These are phyloP conservation scores for Drosophila antonietae DNA, from an alignment of 2,888 invertebrate genomes.

Conservation along the genomic window DNA sequence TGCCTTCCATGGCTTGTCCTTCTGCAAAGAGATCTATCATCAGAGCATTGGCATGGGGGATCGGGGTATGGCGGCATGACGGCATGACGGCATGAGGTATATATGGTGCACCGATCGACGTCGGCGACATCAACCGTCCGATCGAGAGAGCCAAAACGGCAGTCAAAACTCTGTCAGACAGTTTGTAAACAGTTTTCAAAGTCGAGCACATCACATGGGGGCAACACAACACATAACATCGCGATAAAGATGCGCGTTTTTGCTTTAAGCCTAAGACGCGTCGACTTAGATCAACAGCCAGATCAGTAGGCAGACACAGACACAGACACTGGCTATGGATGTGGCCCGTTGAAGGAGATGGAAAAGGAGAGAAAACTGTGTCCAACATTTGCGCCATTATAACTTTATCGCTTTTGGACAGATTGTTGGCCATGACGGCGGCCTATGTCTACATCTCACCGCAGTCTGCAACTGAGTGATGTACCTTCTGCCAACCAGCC, in stretches of 20 bases:
- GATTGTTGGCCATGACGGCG: slow-evolving; percentile 72
- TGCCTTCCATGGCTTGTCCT: slow-evolving; percentile 33
- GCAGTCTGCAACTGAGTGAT: slow-evolving; percentile 59
- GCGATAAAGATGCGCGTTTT: slow-evolving; percentile 56
- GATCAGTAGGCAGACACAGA: slow-evolving; percentile 26
- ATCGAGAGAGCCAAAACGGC: slow-evolving; percentile 52
- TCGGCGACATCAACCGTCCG: slow-evolving; percentile 71
- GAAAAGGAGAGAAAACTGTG: slow-evolving; percentile 39
- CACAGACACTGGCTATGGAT: slow-evolving; percentile 3
- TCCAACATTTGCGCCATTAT: slow-evolving; percentile 80
- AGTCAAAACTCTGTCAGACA: slow-evolving; percentile 80
- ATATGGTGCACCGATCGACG: slow-evolving; percentile 14
- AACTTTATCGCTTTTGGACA: slow-evolving; percentile 81
- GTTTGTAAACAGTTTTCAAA: slow-evolving; percentile 80
- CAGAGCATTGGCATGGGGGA: slow-evolving; percentile 25
- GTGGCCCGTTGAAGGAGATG: background rate
- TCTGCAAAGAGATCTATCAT: slow-evolving; percentile 37
- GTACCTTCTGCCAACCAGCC: slow-evolving; percentile 59
- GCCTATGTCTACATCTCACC: slow-evolving; percentile 36
- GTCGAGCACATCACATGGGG: slow-evolving; percentile 54
- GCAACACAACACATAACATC: slow-evolving; percentile 38
- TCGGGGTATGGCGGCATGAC: slow-evolving; percentile 1
- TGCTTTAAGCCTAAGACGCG: slow-evolving; percentile 47
- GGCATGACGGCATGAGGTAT: slow-evolving; percentile 25
- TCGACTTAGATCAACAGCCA: slow-evolving; percentile 46